A percentile compares a stretch with the other conserved stretches of the same genome.
These are phyloP conservation scores for Microcaecilia unicolor DNA, from an alignment of 2,797 vertebrate genomes.

Conservation along the genomic window DNA sequence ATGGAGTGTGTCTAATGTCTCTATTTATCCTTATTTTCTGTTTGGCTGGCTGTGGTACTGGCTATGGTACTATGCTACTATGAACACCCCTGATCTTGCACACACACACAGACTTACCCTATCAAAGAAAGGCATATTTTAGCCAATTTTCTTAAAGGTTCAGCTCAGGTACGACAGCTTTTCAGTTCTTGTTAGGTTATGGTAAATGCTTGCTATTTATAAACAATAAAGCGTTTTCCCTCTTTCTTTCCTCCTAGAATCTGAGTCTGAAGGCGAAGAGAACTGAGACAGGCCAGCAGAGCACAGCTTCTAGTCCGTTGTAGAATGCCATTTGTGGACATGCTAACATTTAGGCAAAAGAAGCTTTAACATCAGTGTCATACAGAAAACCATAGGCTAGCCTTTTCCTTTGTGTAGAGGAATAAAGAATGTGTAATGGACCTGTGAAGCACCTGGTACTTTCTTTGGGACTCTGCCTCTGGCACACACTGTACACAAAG, in stretches of 20 bases:
- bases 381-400: constrained; percentile 50
- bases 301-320: constrained; percentile 29
- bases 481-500: constrained; percentile 44
- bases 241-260: constrained; percentile 52
- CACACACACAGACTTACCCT: too few species aligned
- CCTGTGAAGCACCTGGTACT: constrained; percentile 55
- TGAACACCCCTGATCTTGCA: too few species aligned
- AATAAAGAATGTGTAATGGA: constrained; percentile 48
- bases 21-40: too few species aligned
- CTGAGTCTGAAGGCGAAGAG: constrained; percentile 79
- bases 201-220: too few species aligned
- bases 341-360: constrained; percentile 40
- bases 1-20: too few species aligned
- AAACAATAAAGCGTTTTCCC: constrained; percentile 1
- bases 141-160: too few species aligned
- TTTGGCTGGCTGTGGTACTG: too few species aligned
- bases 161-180: too few species aligned
- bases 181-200: too few species aligned
- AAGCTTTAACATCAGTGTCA: constrained; percentile 49
- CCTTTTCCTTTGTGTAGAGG: constrained; percentile 49
- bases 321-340: constrained; percentile 33
- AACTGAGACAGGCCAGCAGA: constrained; percentile 45
- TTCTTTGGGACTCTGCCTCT: constrained; percentile 56
- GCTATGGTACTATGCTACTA: too few species aligned
- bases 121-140: too few species aligned